These are phyloP conservation scores for Cyclopterus lumpus DNA, from an alignment of 2,797 vertebrate species.

Conservation along the genomic window DNA sequence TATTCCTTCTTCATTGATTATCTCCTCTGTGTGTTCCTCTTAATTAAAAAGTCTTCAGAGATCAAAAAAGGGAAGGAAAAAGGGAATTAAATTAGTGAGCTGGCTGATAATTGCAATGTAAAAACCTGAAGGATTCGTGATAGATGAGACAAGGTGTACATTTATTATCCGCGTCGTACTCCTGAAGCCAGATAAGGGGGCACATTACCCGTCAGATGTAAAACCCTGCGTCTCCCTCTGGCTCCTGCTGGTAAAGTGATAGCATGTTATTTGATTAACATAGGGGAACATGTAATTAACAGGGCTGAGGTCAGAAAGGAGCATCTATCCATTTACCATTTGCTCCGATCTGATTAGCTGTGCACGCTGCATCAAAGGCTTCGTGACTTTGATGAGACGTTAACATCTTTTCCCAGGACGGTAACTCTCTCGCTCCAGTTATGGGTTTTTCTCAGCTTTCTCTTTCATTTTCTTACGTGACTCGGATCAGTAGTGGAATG, in stretches of 20 bases:
- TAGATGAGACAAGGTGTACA: slow-evolving; percentile 16
- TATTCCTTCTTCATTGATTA: background rate
- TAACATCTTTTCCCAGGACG: slow-evolving; percentile 11
- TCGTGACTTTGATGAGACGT: slow-evolving; percentile 7
- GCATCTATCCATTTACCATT: slow-evolving; percentile 32
- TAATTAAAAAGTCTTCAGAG: slow-evolving; percentile 7
- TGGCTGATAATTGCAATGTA: background rate
- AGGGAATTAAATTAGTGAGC: background rate
- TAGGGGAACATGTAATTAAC: slow-evolving; percentile 44
- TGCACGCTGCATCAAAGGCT: slow-evolving; percentile 28
- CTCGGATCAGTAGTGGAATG: background rate
- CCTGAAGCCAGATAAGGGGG: background rate
- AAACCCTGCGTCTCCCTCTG: background rate
- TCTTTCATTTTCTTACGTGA: background rate
- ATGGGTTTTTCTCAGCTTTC: background rate
- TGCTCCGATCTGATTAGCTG: slow-evolving; percentile 25
- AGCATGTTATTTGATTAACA: slow-evolving; percentile 42
- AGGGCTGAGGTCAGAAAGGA: slow-evolving; percentile 20
- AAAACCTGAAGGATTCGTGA: background rate
- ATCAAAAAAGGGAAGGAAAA: background rate
- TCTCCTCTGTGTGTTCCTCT: background rate
- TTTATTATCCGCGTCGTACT: background rate
- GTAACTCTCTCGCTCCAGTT: background rate
- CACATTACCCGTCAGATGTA: background rate
- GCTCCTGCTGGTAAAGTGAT: slow-evolving; percentile 32